A percentile compares a stretch with the other conserved stretches of the same genome.
Evolutionary conservation across 2,888 invertebrate genomes (phyloP).

Genomic region (Boloria selene): DNA sequence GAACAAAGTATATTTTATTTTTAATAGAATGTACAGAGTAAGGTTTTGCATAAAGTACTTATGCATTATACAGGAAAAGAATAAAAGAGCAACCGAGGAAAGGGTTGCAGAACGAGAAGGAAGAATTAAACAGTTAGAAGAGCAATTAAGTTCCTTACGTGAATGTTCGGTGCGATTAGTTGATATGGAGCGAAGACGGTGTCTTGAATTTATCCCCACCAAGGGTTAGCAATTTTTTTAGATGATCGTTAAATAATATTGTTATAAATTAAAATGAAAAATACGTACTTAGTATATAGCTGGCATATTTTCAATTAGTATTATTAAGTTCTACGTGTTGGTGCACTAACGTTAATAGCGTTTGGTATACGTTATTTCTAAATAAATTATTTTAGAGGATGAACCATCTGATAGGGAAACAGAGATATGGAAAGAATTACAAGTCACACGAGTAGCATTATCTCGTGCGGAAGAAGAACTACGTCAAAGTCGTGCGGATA

Average conservation of each 20-base stretch:
- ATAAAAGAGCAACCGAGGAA: slow-evolving; percentile 47
- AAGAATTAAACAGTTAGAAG: slow-evolving; percentile 59
- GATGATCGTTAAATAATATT: not conserved
- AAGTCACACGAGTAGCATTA: slow-evolving; percentile 60
- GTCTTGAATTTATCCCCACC: slow-evolving; percentile 64
- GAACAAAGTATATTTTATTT: no score
- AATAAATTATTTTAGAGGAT: slow-evolving; percentile 50
- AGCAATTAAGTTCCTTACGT: slow-evolving; percentile 51
- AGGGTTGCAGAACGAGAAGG: slow-evolving; percentile 53
- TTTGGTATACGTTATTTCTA: not conserved
- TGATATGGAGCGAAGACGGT: slow-evolving; percentile 60
- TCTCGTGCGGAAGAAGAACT: slow-evolving; percentile 67
- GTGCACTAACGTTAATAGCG: no score
- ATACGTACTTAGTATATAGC: no score
- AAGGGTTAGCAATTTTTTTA: slow-evolving; percentile 54
- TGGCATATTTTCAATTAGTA: no score
- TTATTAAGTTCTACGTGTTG: no score
- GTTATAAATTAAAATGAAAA: no score
- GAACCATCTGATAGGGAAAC: slow-evolving; percentile 75
- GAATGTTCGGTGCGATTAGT: slow-evolving; percentile 62
- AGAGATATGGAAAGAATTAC: slow-evolving; percentile 77
- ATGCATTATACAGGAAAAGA: slow-evolving; percentile 53
- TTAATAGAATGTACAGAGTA: no score
- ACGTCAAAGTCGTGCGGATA: slow-evolving; percentile 69
- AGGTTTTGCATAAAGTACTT: no score